Conservation (phyloP, 2,888 invertebrate genomes). For the Drosophila nigritarsus region DNA sequence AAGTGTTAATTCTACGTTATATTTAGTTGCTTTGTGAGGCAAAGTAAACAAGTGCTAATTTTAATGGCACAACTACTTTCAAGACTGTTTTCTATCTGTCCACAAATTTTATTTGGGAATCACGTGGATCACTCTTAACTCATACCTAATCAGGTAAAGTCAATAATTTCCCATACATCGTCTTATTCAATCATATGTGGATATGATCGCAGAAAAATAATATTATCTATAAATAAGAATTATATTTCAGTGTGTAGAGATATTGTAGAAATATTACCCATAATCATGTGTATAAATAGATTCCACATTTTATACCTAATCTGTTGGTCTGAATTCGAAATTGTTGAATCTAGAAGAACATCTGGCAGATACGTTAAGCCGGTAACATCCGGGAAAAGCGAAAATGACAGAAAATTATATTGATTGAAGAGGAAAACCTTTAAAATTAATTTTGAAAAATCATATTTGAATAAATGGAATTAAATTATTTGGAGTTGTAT, state of each 20-base stretch:
- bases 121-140: background rate
- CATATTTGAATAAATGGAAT: too few species aligned
- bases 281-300: background rate
- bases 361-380: background rate
- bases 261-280: background rate
- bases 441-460: too few species aligned
- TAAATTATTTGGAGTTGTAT: too few species aligned
- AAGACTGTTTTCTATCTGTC: conserved; percentile 55
- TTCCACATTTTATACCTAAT: background rate
- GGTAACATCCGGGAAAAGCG: background rate
- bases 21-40: conserved; percentile 34
- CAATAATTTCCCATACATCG: background rate
- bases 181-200: background rate
- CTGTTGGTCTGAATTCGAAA: background rate
- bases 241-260: background rate
- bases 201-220: background rate
- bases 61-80: conserved; percentile 36
- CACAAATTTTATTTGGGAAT: conserved; percentile 15
- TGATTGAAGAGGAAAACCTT: background rate
- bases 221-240: background rate
- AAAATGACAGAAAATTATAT: background rate
- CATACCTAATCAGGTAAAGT: background rate
- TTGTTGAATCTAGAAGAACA: background rate
- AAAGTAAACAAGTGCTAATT: conserved; percentile 51
- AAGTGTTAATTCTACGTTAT: conserved; percentile 32